A percentile compares a stretch with the other conserved stretches of the same genome.
These are phyloP conservation scores for Pollenia angustigena DNA, from an alignment of 2,888 invertebrate species.

Conservation along the genomic window DNA sequence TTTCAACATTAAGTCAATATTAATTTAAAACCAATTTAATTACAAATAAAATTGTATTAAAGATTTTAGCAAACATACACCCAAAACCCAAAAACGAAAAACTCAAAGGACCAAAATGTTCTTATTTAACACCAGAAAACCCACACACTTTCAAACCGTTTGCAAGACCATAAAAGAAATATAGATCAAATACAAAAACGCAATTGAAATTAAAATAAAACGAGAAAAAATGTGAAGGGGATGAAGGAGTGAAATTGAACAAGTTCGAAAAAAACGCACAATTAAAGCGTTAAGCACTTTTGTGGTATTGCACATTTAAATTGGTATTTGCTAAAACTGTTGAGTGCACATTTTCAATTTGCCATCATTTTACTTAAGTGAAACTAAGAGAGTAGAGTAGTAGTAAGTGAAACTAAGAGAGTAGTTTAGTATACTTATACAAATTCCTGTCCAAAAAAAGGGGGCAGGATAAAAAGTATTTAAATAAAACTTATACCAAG, in stretches of 20 bases:
- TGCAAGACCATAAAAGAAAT: neutral
- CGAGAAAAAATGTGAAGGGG: neutral
- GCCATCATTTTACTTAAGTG: constrained; percentile 66
- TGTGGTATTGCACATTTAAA: constrained; percentile 75
- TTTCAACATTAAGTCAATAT: constrained; percentile 68
- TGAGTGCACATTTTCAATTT: constrained; percentile 75
- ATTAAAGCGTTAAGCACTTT: constrained; percentile 72
- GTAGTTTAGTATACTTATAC: constrained; percentile 8
- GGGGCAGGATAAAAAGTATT: neutral
- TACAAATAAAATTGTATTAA: constrained; percentile 62
- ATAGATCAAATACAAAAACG: constrained; percentile 14
- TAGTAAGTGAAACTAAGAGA: no score
- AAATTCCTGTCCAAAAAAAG: constrained; percentile 3
- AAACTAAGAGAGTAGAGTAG: constrained; percentile 41
- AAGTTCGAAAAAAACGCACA: constrained; percentile 56
- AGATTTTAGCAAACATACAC: constrained; percentile 62
- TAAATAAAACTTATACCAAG: no score
- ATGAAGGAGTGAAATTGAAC: neutral
- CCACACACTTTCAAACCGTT: neutral
- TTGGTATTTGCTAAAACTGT: constrained; percentile 75
- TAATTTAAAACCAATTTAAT: constrained; percentile 70
- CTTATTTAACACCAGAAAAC: constrained; percentile 28
- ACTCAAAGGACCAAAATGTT: constrained; percentile 36
- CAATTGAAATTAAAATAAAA: constrained; percentile 36
- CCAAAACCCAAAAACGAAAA: constrained; percentile 16